Base-by-base conservation (phyloP, 1,140 invertebrate species). In the Scaptomyza graminum region DNA sequence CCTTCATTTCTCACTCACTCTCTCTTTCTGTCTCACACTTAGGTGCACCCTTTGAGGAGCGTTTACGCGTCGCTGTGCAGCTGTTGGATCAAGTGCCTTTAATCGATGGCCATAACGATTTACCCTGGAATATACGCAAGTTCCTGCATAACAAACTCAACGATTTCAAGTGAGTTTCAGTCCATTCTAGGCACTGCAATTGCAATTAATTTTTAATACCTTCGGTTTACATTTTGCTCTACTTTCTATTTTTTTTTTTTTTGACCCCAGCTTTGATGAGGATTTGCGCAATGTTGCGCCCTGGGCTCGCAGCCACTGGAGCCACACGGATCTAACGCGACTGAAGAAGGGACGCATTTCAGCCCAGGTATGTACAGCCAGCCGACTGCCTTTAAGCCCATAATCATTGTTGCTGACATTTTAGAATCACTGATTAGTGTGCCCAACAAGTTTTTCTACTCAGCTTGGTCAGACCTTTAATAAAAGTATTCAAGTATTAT, bases 41-140 rank as follows among this genome's bases (percentile, higher is more conserved):
- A 92, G 91, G 94, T 54, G 94, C 94, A 3, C 94, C 94, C 1
- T 93, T 95, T 63, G 94, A 94, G 76, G 94, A 95, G 80, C 91
- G 94, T 16, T 91, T 95, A 16, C 93, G 94, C 57, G 93, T 95
- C 34, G 94, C 94, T 1, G 93, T 93, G 15, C 92, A 94, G 50
- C 92, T 94, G 9, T 90, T 95, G 44, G 94, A 95, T 81, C 94
- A 94, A 92, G 93, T 94, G 59, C 94, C 94, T 66, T 93, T 95
- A 63, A 93, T 95, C 83, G 93, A 95, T 92, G 97, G 97, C 68
- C 97, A 98, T 93, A 98, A 98, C 92, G 97, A 98, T 89, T 92
- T 98, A 66, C 96, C 97, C 0, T 97, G 96, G 95, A 97, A 97
- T 92, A 96, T 97, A 90, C 93, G 96, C 75, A 96, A 96, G 90